phyloP scores from a whole-genome alignment of 2,797 vertebrate species.

The Hylomyscus alleni region DNA sequence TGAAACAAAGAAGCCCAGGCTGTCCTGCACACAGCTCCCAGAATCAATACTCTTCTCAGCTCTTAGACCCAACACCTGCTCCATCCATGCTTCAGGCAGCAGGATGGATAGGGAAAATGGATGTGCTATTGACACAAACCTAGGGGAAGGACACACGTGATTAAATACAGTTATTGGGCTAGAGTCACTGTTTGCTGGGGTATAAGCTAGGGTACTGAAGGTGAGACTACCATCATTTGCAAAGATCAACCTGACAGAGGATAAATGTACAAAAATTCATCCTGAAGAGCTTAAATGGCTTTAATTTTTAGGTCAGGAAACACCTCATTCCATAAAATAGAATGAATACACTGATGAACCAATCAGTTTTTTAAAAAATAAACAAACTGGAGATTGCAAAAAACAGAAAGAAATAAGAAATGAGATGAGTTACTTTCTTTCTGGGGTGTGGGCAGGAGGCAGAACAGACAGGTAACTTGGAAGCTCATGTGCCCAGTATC shows the following conservation, averaged over 20 bases:
- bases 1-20: background rate
- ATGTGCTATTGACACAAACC: background rate
- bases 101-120: background rate
- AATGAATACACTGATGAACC: background rate
- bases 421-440: background rate
- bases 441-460: background rate
- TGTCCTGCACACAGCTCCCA: background rate
- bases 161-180: background rate
- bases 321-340: background rate
- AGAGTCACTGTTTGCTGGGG: background rate
- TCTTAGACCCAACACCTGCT: background rate
- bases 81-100: background rate
- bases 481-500: background rate
- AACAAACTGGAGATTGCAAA: background rate
- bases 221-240: background rate
- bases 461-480: background rate
- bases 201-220: background rate
- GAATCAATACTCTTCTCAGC: background rate
- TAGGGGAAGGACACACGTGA: background rate
- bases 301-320: background rate
- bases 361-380: background rate
- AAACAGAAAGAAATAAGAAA: background rate
- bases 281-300: background rate
- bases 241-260: background rate
- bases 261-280: background rate